These are phyloP conservation scores for Tympanuchus pallidicinctus DNA, from an alignment of 2,113 vertebrate genomes.

Conservation along the genomic window DNA sequence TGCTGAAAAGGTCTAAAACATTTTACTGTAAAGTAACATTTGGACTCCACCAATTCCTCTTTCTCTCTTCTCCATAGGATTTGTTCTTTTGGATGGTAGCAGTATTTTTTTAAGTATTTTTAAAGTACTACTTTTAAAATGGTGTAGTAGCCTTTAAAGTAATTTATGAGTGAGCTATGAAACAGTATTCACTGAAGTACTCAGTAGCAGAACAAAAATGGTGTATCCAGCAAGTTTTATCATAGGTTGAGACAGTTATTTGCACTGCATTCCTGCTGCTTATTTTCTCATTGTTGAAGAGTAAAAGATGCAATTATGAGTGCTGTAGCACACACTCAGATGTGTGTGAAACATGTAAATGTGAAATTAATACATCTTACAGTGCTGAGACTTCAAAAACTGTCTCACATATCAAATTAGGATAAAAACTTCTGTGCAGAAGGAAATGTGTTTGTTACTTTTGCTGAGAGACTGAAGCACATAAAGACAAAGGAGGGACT, in stretches of 20 bases:
- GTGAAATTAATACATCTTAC: neutral
- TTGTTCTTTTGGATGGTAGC: neutral
- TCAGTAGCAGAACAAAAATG: neutral
- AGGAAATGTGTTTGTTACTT: neutral
- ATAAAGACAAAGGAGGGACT: neutral
- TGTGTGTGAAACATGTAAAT: neutral
- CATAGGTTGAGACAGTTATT: neutral
- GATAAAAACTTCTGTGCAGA: neutral
- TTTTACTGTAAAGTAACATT: neutral
- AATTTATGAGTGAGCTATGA: neutral
- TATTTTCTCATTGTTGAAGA: neutral
- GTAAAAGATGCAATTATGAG: neutral
- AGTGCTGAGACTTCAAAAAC: neutral
- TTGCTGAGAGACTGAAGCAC: neutral
- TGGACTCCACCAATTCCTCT: neutral
- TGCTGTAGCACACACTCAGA: neutral
- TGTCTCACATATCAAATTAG: neutral
- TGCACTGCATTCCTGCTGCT: neutral
- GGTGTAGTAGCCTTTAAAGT: neutral
- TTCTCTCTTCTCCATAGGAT: neutral
- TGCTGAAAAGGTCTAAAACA: neutral
- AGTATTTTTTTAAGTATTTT: neutral
- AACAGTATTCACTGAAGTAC: neutral
- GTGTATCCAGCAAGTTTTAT: neutral
- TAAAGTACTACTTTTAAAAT: neutral